A percentile compares a stretch with the other conserved stretches of the same genome.
phyloP scores from a whole-genome alignment of 1,140 invertebrate genomes.

The Drosophila fuyamai region DNA sequence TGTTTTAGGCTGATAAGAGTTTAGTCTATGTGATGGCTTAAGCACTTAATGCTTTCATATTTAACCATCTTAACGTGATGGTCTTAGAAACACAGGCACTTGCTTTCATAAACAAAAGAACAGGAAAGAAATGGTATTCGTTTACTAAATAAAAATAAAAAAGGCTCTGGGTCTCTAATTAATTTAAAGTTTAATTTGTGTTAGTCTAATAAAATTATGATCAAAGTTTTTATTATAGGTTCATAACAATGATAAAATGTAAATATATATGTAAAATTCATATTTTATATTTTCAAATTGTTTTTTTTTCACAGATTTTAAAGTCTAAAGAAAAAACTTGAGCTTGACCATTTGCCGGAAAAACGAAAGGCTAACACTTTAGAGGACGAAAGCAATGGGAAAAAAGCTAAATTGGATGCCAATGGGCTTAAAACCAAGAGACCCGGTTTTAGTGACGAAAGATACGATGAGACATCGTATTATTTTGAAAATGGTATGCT shows the following conservation, averaged over 20 bases:
- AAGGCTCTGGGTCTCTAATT: no score
- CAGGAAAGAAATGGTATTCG: no score
- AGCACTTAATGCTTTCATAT: background rate
- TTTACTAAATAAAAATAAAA: no score
- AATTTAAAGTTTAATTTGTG: no score
- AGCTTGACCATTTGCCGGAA: slow-evolving; percentile 20
- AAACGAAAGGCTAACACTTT: slow-evolving; percentile 44
- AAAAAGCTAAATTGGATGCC: slow-evolving; percentile 94
- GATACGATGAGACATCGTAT: slow-evolving; percentile 97
- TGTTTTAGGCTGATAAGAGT: slow-evolving; percentile 26
- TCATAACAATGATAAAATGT: no score
- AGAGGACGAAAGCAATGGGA: slow-evolving; percentile 8
- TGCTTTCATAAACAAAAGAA: no score
- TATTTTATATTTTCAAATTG: background rate
- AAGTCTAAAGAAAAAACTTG: slow-evolving; percentile 4
- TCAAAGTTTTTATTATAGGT: no score
- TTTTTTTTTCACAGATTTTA: background rate
- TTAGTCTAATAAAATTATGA: no score
- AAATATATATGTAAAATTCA: no score
- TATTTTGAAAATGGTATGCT: slow-evolving; percentile 97
- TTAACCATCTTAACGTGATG: background rate
- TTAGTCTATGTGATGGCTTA: slow-evolving; percentile 3
- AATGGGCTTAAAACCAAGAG: slow-evolving; percentile 95
- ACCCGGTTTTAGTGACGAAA: slow-evolving; percentile 95
- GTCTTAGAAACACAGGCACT: background rate